These are phyloP conservation scores for Lampris incognitus DNA, from an alignment of 2,113 vertebrate genomes.

Conservation along the genomic window DNA sequence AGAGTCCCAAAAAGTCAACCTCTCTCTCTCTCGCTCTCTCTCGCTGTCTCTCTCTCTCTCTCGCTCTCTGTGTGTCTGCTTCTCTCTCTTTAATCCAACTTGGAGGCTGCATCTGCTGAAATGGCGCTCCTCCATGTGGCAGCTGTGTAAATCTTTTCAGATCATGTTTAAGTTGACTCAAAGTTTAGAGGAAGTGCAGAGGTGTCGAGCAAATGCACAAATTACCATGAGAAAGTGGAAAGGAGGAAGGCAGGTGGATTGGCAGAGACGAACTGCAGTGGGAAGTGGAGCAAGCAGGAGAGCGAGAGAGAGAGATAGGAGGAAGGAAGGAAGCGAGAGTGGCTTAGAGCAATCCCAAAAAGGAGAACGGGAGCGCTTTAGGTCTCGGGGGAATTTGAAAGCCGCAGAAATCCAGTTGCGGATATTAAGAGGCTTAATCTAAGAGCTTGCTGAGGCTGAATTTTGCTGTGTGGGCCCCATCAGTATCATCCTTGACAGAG, in stretches of 20 bases:
- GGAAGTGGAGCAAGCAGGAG: conserved; percentile 46
- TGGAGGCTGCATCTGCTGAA: conserved; percentile 28
- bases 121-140: conserved; percentile 11
- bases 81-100: conserved; percentile 51
- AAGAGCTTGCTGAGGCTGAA: conserved; percentile 77
- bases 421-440: conserved; percentile 86
- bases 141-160: conserved; percentile 39
- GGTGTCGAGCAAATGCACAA: conserved; percentile 58
- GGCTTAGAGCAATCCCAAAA: conserved; percentile 72
- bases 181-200: conserved; percentile 53
- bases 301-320: conserved; percentile 23
- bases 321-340: conserved; percentile 57
- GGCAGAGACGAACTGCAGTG: conserved; percentile 28
- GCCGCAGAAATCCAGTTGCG: conserved; percentile 78
- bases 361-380: conserved; percentile 74
- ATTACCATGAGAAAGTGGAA: conserved; percentile 58
- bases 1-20: conserved; percentile 49
- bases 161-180: conserved; percentile 48
- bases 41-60: conserved; percentile 18
- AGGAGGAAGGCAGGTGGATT: conserved; percentile 48
- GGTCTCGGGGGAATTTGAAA: conserved; percentile 77
- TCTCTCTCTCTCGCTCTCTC: conserved; percentile 21
- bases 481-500: conserved; percentile 78
- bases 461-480: conserved; percentile 78
- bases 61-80: not conserved